Percentiles rank a stretch among this genome's conserved stretches.
Conservation (phyloP, 2,888 invertebrate species). For the Eubasilissa splendida region DNA sequence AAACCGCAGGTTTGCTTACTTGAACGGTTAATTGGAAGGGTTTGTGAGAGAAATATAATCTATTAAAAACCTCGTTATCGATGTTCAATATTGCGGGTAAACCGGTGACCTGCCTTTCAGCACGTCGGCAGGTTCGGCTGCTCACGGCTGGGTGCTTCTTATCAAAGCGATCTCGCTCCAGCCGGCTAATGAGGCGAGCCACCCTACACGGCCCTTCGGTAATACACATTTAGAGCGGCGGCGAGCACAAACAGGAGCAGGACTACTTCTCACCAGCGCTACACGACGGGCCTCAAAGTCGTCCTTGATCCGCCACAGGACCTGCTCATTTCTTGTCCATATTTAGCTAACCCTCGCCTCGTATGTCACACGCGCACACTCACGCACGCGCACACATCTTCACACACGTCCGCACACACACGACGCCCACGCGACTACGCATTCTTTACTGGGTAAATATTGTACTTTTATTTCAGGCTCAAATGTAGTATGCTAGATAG, state of each 20-base stretch:
- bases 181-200: slow-evolving; percentile 26
- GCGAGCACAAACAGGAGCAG: not conserved
- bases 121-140: not conserved
- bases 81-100: slow-evolving; percentile 6
- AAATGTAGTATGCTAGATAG: too few species aligned
- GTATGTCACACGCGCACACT: too few species aligned
- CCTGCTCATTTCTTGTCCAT: too few species aligned
- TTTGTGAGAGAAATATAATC: not conserved
- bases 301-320: too few species aligned
- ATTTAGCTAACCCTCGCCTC: too few species aligned
- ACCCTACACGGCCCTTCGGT: not conserved
- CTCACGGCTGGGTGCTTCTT: slow-evolving; percentile 15
- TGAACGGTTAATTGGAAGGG: not conserved
- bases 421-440: too few species aligned
- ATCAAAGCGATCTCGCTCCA: slow-evolving; percentile 15
- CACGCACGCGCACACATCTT: too few species aligned
- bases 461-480: too few species aligned
- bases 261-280: not conserved
- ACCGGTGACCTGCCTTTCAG: slow-evolving; percentile 14
- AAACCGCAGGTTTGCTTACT: not conserved
- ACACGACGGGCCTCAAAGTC: too few species aligned
- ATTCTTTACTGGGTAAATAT: too few species aligned
- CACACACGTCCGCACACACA: too few species aligned
- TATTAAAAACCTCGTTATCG: slow-evolving; percentile 24
- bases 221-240: not conserved